Conservation (phyloP, 92 coral and sea anemone genomes). For the Umimayanthus kanabou region DNA sequence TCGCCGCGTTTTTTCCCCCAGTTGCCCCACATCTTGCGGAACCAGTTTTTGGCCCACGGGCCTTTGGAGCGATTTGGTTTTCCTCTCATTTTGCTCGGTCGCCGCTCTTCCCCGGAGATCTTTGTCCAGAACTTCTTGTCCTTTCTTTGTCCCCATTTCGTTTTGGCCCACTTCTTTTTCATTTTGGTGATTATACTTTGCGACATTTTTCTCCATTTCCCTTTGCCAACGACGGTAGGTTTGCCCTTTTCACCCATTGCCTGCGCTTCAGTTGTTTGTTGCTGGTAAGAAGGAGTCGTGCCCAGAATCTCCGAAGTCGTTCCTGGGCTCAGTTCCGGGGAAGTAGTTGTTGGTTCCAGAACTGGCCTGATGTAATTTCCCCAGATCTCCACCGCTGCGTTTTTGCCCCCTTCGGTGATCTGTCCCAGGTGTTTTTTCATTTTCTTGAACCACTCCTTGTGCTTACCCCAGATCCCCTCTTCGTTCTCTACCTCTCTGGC, state of each 20-base stretch:
- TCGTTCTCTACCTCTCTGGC: neutral
- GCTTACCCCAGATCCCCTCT: neutral
- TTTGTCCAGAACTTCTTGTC: neutral
- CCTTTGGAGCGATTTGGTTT: neutral
- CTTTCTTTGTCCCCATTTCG: neutral
- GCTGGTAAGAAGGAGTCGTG: neutral
- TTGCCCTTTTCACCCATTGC: neutral
- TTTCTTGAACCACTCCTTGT: neutral
- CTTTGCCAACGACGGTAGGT: neutral
- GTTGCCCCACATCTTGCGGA: neutral
- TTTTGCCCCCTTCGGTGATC: neutral
- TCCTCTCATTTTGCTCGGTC: neutral
- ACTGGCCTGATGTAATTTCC: neutral
- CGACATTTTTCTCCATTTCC: neutral
- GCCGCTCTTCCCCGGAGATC: neutral
- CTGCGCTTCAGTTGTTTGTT: neutral
- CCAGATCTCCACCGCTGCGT: neutral
- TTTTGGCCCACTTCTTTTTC: neutral
- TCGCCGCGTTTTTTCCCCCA: neutral
- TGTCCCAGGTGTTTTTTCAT: neutral
- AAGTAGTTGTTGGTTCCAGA: neutral
- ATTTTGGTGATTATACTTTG: too few species aligned
- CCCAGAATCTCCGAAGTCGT: neutral
- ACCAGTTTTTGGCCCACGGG: neutral
- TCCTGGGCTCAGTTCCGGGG: neutral